Evolutionary conservation across 2,888 invertebrate genomes (phyloP).

Genomic region (Octodonta nipae): DNA sequence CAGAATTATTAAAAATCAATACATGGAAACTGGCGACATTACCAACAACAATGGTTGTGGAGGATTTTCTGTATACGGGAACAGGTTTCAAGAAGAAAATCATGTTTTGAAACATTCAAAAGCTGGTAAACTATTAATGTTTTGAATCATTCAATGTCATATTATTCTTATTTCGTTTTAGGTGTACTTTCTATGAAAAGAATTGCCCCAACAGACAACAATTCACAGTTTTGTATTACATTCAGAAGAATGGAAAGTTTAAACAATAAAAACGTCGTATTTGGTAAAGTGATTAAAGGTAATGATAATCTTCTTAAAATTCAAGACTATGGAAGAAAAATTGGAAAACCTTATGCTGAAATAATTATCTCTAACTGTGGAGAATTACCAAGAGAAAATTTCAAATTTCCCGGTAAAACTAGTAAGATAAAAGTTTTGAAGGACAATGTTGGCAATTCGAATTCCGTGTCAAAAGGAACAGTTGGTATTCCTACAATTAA

Average conservation of each 20-base stretch:
- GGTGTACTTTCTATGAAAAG: slow-evolving; percentile 37
- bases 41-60: slow-evolving; percentile 39
- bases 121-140: slow-evolving; percentile 26
- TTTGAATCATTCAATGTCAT: not conserved
- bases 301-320: slow-evolving; percentile 28
- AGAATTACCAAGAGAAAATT: not conserved
- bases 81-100: slow-evolving; percentile 36
- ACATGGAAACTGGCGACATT: slow-evolving; percentile 43
- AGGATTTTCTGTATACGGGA: slow-evolving; percentile 39
- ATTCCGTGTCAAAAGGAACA: too few relatives aligned
- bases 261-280: slow-evolving; percentile 37
- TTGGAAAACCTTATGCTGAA: slow-evolving; percentile 29
- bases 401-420: too few relatives aligned
- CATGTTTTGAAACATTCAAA: slow-evolving; percentile 35
- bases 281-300: slow-evolving; percentile 37
- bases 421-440: too few relatives aligned
- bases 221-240: slow-evolving; percentile 41
- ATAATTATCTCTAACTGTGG: slow-evolving; percentile 30
- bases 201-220: slow-evolving; percentile 30
- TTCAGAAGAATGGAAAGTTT: slow-evolving; percentile 33
- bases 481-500: too few relatives aligned
- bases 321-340: slow-evolving; percentile 27
- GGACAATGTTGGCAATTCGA: too few relatives aligned
- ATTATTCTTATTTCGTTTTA: slow-evolving; percentile 10
- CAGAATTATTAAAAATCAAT: slow-evolving; percentile 36